Percentiles rank a stretch among this genome's conserved stretches.
phyloP scores from a whole-genome alignment of 1,140 invertebrate species.

The Pentalonia nigronervosa region DNA sequence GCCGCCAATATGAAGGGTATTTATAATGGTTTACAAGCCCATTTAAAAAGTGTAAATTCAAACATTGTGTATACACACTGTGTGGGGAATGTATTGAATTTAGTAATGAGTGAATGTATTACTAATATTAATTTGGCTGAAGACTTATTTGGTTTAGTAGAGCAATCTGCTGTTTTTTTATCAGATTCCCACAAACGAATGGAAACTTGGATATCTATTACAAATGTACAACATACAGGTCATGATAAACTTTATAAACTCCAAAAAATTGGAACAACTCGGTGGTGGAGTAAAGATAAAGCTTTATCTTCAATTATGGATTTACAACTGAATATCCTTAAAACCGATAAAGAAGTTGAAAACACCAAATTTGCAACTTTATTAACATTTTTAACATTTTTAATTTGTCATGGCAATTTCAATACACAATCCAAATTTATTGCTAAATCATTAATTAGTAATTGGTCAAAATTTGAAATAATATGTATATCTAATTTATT shows the following conservation, averaged over 20 bases:
- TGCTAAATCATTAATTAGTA: no score
- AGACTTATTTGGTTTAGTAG: no score
- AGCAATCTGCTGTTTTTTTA: background rate
- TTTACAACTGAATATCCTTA: no score
- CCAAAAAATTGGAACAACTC: background rate
- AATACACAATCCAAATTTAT: no score
- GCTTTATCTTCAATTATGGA: no score
- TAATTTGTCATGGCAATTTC: no score
- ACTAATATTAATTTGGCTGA: no score
- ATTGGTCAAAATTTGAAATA: no score
- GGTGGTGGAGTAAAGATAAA: background rate
- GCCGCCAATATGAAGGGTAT: background rate
- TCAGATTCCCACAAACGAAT: background rate
- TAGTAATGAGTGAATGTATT: background rate
- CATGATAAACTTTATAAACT: background rate
- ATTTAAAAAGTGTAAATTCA: background rate
- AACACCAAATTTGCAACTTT: no score
- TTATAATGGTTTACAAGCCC: background rate
- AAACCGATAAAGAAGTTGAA: no score
- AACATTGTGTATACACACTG: background rate
- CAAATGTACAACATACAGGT: background rate
- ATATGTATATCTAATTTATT: no score
- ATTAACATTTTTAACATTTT: no score
- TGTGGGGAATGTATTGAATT: background rate
- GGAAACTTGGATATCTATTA: background rate